Percentiles rank a stretch among this genome's conserved stretches.
Conservation (phyloP, 2,888 invertebrate genomes). For the Apodemia duryi region DNA sequence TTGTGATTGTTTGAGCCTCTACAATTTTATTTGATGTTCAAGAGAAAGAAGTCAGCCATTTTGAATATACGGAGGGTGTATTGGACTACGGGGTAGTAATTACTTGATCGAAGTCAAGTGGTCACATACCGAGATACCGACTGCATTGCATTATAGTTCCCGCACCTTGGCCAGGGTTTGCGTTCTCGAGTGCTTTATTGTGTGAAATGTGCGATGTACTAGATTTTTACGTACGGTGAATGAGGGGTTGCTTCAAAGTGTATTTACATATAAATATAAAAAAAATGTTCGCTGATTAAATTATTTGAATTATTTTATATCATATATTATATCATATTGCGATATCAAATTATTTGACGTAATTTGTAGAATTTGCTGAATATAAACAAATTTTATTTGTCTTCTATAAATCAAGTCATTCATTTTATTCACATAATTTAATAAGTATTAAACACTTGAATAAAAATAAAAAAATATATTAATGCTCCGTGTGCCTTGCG, state of each 20-base stretch:
- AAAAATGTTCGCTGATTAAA: background rate
- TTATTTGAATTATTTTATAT: background rate
- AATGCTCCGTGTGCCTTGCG: too few relatives aligned
- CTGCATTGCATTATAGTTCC: conserved; percentile 50
- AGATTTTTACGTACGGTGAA: conserved; percentile 65
- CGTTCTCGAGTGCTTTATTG: conserved; percentile 54
- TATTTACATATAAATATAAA: conserved; percentile 29
- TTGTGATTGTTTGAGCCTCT: too few relatives aligned
- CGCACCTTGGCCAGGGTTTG: conserved; percentile 49
- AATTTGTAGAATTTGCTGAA: too few relatives aligned
- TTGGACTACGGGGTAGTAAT: conserved; percentile 76
- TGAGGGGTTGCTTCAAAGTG: conserved; percentile 55
- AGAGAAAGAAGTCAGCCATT: conserved; percentile 61
- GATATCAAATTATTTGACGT: too few relatives aligned
- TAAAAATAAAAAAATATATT: too few relatives aligned
- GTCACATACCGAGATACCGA: conserved; percentile 69
- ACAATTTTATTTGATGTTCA: conserved; percentile 48
- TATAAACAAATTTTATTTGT: too few relatives aligned
- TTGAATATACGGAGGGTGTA: conserved; percentile 71
- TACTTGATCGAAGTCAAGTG: conserved; percentile 78
- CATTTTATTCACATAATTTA: too few relatives aligned
- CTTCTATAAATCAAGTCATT: too few relatives aligned
- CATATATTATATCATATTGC: too few relatives aligned
- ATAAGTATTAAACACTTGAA: too few relatives aligned
- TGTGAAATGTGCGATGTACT: conserved; percentile 53